Evolutionary conservation across 2,888 invertebrate genomes (phyloP), one percentile per base, ranked within the genome.

Genomic region (Cheilosia vulpina): DNA sequence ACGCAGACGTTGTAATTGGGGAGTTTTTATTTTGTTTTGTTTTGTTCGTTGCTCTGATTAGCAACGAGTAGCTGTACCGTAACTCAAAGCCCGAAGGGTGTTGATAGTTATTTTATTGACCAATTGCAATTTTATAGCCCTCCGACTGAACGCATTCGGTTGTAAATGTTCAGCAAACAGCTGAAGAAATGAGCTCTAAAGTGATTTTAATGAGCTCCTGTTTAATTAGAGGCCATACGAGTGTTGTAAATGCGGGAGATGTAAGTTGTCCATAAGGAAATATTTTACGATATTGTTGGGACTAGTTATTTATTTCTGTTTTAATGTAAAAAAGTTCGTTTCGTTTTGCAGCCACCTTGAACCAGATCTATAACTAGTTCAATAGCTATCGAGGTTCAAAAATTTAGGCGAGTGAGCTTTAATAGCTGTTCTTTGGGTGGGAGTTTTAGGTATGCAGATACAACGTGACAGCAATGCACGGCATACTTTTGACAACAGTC

Each of bases 41-140:
- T 60, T 5, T 21, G 55, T 15, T 50, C 41, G 31, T 50, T 71
- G 65, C 60, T 66, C 77, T 77, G 45, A 71, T 71, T 77, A 47
- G 45, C 27, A 69, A 76, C 52, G 43, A 81, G 75, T 43, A 43
- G 41, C 50, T 2, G 9, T 31, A 55, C 31, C 53, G 27, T 6
- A 53, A 65, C 24, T 43, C n/a, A n/a, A 41, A 38, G 43, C 52
- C 43, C 15, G 76, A 76, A 60, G 76, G 65, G 76, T 69, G 69
- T 69, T 71, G 58, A 71, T 43, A 41, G 47, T 43, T 52, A 45
- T 69, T 75, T 69, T 69, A 75, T 57, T 73, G 62, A 34, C 50
- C 57, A 69, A 55, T 75, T 47, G 55, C 17, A 19, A 31, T 68
- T 75, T 41, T 13, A 52, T 4, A 15, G 24, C 66, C 50, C 66